Evolutionary conservation across 2,797 vertebrate genomes (phyloP).

Genomic region (Adelosebastes latens): DNA sequence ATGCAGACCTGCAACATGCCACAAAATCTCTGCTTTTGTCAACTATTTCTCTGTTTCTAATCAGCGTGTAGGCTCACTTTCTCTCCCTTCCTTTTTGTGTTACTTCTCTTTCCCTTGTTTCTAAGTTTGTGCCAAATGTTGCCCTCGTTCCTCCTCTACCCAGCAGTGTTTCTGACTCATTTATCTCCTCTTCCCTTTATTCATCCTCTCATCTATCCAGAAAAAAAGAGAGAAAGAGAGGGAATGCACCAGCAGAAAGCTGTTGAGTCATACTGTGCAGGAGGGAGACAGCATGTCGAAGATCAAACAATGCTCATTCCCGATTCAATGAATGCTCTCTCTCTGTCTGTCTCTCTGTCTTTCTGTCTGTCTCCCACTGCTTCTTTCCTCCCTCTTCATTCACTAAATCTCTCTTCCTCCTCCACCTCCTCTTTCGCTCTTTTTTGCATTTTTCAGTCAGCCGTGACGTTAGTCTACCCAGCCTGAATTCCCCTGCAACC

Average conservation of each 20-base stretch:
- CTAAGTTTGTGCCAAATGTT: background rate
- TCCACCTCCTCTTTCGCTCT: conserved; percentile 35
- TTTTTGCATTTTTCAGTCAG: conserved; percentile 60
- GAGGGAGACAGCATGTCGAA: conserved; percentile 50
- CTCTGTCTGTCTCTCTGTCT: background rate
- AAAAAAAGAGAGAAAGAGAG: conserved; percentile 8
- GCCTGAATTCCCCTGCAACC: conserved; percentile 62
- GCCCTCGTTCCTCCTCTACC: conserved; percentile 11
- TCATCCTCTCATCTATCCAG: conserved; percentile 23
- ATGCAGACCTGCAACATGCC: background rate
- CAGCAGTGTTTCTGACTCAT: conserved; percentile 17
- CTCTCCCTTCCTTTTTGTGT: background rate
- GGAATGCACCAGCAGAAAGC: conserved; percentile 43
- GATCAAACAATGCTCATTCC: conserved; percentile 58
- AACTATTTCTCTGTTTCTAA: background rate
- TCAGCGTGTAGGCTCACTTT: background rate
- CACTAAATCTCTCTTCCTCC: conserved; percentile 46
- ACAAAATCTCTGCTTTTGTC: background rate
- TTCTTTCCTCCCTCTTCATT: conserved; percentile 50
- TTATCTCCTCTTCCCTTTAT: conserved; percentile 24
- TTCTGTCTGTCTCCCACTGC: conserved; percentile 18
- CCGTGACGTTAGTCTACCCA: conserved; percentile 58
- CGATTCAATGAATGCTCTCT: conserved; percentile 43
- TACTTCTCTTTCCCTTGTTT: background rate
- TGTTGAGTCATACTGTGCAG: conserved; percentile 63